Percentiles rank a stretch among this genome's conserved stretches.
These are phyloP conservation scores for Eupithecia vulgata DNA, from an alignment of 2,888 invertebrate genomes.

Conservation along the genomic window DNA sequence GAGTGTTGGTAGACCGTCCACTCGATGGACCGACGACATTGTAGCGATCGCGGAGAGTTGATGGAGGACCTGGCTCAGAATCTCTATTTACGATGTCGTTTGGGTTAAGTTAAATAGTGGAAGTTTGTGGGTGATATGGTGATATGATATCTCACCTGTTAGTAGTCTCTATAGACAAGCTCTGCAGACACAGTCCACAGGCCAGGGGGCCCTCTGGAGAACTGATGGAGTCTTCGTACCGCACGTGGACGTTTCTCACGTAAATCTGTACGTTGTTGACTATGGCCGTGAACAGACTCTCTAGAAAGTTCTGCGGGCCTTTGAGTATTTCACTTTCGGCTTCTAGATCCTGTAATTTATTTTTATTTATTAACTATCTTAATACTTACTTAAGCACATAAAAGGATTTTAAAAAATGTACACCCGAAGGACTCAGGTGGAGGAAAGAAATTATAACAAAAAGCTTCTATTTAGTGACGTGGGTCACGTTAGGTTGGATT, in stretches of 20 bases:
- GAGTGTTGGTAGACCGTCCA: not conserved
- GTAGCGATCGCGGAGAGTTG: too few species aligned
- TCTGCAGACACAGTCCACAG: conserved; percentile 90
- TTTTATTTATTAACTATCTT: not conserved
- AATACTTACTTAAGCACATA: too few species aligned
- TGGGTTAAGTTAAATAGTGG: too few species aligned
- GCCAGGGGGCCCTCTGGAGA: conserved; percentile 87
- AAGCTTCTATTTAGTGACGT: too few species aligned
- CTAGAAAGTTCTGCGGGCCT: conserved; percentile 87
- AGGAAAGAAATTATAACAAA: too few species aligned
- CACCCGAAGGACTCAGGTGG: too few species aligned
- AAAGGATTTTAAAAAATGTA: too few species aligned
- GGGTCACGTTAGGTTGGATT: too few species aligned
- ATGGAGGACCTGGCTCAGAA: too few species aligned
- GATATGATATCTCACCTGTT: conserved; percentile 85
- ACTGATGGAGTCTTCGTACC: conserved; percentile 90
- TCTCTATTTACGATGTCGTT: too few species aligned
- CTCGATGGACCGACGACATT: too few species aligned
- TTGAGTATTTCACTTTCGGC: conserved; percentile 84
- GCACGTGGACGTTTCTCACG: conserved; percentile 90
- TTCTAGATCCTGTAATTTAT: conserved; percentile 86
- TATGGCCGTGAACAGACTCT: conserved; percentile 89
- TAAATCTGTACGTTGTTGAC: conserved; percentile 92
- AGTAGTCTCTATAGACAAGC: conserved; percentile 90
- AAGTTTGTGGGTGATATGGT: not conserved